Evolutionary conservation across 2,113 vertebrate genomes (phyloP), one percentile per base, ranked within the genome.

Genomic region (Prolemur simus): DNA sequence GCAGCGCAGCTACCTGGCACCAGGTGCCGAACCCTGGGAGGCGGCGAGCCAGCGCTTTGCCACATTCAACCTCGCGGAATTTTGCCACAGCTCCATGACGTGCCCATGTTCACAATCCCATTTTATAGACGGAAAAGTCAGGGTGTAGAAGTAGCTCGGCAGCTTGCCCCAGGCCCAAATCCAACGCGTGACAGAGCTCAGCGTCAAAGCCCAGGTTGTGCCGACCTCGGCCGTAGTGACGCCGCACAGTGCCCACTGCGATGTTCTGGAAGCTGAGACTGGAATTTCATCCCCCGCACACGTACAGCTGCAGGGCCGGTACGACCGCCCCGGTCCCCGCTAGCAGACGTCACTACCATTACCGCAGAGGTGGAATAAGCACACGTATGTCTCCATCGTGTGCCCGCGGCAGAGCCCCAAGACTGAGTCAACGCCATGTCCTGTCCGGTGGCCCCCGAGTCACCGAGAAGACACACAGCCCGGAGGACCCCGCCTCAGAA

Each of bases 41-140:
- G 25, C 37, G 0, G 5, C 0, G 1, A 6, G 14, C 10, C 1
- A 0, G 20, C 14, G 45, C 1, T 4, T n/a, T 5, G 8, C 1
- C 0, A 2, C 39, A 9, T 20, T 0, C 1, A 1, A 1, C 66
- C 68, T 23, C 29, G 3, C 0, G 2, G 0, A 7, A 15, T 2
- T 15, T 6, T 7, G 14, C 45, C 89, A 15, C 34, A 17, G 8
- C 42, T 34, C 81, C 10, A 6, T 0, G 5, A 27, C 4, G 27
- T 1, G 5, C 52, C 58, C 5, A 13, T 2, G 1, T 7, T 10
- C 2, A 0, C 0, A 15, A 14, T 0, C 32, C 54, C 77, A 5
- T 6, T 25, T n/a, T 1, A 37, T 68, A 32, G 47, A 27, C 0
- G 3, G 17, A 27, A 32, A 69, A 2, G 0, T 56, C 10, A 39